These are phyloP conservation scores for Nasonia giraulti DNA, from an alignment of 1,140 invertebrate species.

Conservation along the genomic window DNA sequence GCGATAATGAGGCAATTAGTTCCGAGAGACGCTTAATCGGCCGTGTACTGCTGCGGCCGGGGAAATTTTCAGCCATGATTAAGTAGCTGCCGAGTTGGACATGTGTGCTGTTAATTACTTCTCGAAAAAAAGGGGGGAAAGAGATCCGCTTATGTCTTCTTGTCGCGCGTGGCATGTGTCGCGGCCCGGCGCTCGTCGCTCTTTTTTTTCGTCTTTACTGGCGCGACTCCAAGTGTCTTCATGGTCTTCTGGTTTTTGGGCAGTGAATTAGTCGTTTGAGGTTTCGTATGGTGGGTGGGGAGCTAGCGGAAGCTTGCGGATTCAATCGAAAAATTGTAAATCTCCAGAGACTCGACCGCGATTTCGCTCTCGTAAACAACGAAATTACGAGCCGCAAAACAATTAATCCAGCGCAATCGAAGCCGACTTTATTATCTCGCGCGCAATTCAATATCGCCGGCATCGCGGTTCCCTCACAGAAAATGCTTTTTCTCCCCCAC, in stretches of 20 bases:
- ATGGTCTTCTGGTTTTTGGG: not conserved
- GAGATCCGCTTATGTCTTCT: not conserved
- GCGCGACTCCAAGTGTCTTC: not conserved
- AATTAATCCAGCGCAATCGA: not conserved
- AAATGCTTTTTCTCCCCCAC: not conserved
- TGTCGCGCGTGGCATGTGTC: not conserved
- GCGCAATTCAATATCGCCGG: not conserved
- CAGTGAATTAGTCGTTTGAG: not conserved
- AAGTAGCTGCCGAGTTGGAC: constrained; percentile 60
- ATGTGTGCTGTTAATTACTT: constrained; percentile 66
- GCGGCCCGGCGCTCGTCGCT: not conserved
- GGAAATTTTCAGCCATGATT: constrained; percentile 66
- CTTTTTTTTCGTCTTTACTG: not conserved
- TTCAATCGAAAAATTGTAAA: too few relatives aligned
- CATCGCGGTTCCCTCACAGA: not conserved
- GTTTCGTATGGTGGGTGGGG: too few relatives aligned
- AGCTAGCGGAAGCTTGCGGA: too few relatives aligned
- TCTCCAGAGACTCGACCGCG: not conserved
- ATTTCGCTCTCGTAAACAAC: not conserved
- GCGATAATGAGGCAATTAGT: constrained; percentile 58
- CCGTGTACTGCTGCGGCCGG: constrained; percentile 51
- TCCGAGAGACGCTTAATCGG: constrained; percentile 55
- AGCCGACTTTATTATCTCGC: not conserved
- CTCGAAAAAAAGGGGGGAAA: constrained; percentile 40
- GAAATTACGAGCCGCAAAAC: not conserved